Base-by-base conservation (phyloP, 2,797 vertebrate genomes). In the Crax fasciolata region DNA sequence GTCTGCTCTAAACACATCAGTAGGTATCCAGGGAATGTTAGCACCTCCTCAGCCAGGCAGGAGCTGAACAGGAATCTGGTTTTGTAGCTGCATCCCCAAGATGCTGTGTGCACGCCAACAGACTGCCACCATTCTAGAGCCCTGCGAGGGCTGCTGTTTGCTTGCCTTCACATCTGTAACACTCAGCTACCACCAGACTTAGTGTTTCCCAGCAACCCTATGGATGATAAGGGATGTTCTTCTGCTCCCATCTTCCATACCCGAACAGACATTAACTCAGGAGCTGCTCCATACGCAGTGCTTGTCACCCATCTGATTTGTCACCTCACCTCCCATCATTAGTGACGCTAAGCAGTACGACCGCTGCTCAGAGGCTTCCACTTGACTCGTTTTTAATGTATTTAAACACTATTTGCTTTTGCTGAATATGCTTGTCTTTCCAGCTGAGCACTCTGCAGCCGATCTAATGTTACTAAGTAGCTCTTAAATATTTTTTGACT, bases 401-500 rank as follows among this genome's bases (percentile, higher is more conserved):
- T 87, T 87, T 90, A 67, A 13, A 79, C 28, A 79, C 39, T 66
- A 20, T 61, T 80, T 81, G 51, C 43, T 94, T 81, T 74, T 63
- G 59, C 32, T 90, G 77, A 90, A 88, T 62, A 72, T 30, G 25
- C 13, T 67, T 82, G 73, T 73, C 74, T 70, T 94, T 55, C 63
- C 84, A 95, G 66, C 18, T 58, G 48, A 14, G 35, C 30, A 76
- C 49, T 91, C 23, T 43, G 63, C 28, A 84, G 74, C 15, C 1
- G 3, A 92, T 85, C 77, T 89, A 68, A 58, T 48, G 61, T 74
- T 89, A 84, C 75, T 57, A 82, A 87, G 57, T 51, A 57, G 25
- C 20, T 87, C 58, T 90, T 67, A 90, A 93, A 87, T 94, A 93
- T 87, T 90, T 90, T 88, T 84, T 75, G 75, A 61, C 48, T 43